Evolutionary conservation across 2,797 vertebrate species (phyloP).

Genomic region (Taenioides sp.): DNA sequence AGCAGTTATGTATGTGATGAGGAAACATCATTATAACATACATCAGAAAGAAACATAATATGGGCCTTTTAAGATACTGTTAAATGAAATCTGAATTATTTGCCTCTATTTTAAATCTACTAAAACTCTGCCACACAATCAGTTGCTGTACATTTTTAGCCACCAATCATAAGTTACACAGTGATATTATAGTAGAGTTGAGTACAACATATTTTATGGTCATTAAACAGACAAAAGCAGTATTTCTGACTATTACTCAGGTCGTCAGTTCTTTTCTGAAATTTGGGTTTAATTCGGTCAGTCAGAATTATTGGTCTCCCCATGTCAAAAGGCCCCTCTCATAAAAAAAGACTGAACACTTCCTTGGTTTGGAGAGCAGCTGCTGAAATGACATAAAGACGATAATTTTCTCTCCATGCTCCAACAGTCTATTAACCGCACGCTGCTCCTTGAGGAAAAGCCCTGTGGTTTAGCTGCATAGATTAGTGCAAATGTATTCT

Average conservation of each 20-base stretch:
- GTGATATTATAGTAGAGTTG: no score
- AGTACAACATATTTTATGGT: no score
- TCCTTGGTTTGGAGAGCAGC: constrained; percentile 45
- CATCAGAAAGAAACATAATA: no score
- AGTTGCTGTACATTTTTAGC: no score
- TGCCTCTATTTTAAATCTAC: no score
- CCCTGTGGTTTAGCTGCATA: constrained; percentile 42
- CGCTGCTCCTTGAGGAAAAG: constrained; percentile 55
- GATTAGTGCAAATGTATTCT: constrained; percentile 46
- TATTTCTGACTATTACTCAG: not conserved
- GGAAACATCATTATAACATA: no score
- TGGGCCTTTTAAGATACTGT: no score
- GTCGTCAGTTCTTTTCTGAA: not conserved
- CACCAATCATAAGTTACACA: no score
- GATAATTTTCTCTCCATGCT: constrained; percentile 51
- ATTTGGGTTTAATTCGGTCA: constrained; percentile 1
- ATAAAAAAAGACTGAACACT: constrained; percentile 47
- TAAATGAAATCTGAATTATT: no score
- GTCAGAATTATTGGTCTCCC: constrained; percentile 15
- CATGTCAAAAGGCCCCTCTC: constrained; percentile 26
- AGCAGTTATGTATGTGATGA: no score
- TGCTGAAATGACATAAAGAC: constrained; percentile 64
- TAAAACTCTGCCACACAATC: no score
- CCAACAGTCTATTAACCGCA: constrained; percentile 64
- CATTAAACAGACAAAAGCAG: no score